Conservation (phyloP, 1,140 invertebrate species). For the Nomia melanderi region DNA sequence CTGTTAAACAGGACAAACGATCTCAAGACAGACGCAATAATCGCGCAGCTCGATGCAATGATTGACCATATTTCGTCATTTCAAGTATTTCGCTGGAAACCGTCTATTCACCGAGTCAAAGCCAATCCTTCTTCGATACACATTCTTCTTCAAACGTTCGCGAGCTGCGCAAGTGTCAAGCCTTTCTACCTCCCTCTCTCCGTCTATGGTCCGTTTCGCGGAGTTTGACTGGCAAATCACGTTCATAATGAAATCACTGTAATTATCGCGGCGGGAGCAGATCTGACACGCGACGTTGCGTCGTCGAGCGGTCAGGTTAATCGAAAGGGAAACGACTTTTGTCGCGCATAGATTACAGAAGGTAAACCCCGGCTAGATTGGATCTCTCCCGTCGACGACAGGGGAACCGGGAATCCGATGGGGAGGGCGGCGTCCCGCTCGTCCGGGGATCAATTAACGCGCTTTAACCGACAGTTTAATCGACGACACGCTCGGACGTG, state of each 20-base stretch:
- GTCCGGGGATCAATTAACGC: slow-evolving; percentile 69
- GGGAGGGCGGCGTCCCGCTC: slow-evolving; percentile 55
- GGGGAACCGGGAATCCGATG: slow-evolving; percentile 50
- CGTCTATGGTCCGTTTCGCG: too few species aligned
- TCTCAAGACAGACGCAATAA: too few species aligned
- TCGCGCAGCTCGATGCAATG: too few species aligned
- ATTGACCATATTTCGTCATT: too few species aligned
- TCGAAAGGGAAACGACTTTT: slow-evolving; percentile 60
- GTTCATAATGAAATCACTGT: slow-evolving; percentile 17
- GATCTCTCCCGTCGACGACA: slow-evolving; percentile 48
- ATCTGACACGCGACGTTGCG: neutral
- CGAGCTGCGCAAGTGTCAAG: too few species aligned
- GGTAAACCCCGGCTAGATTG: slow-evolving; percentile 42
- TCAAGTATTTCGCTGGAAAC: too few species aligned
- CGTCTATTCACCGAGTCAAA: too few species aligned
- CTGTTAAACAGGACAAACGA: too few species aligned
- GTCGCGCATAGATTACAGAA: slow-evolving; percentile 48
- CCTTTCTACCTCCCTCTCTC: too few species aligned
- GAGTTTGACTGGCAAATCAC: slow-evolving; percentile 7
- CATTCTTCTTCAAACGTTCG: too few species aligned
- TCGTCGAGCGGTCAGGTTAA: slow-evolving; percentile 18
- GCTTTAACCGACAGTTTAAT: slow-evolving; percentile 68
- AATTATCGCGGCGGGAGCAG: slow-evolving; percentile 19
- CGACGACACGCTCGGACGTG: neutral
- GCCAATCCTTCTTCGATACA: too few species aligned